A percentile compares a stretch with the other conserved stretches of the same genome.
These are phyloP conservation scores for Lathronympha strigana DNA, from an alignment of 2,888 invertebrate genomes.

Conservation along the genomic window DNA sequence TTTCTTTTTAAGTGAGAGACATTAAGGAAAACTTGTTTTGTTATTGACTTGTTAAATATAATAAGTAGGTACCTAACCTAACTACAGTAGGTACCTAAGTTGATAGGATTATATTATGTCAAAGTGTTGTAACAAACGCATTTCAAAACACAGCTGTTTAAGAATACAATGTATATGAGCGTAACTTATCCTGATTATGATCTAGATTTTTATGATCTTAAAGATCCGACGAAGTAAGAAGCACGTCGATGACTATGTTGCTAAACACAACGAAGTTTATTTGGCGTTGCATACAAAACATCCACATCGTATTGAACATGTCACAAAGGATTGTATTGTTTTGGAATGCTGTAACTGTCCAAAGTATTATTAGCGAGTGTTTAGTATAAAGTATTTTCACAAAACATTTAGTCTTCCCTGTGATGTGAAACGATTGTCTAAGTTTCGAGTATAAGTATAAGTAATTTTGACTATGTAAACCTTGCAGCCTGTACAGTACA, in stretches of 20 bases:
- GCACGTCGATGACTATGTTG: conserved; percentile 7
- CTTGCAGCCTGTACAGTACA: too few species aligned
- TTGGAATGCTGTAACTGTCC: conserved; percentile 3
- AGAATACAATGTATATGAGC: too few species aligned
- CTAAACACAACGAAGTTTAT: conserved; percentile 1
- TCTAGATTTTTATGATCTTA: too few species aligned
- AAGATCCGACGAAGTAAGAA: neutral
- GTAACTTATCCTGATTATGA: too few species aligned
- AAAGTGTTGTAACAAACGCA: neutral
- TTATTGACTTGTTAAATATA: too few species aligned
- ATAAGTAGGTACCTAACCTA: too few species aligned
- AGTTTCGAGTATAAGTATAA: too few species aligned
- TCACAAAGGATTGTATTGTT: conserved; percentile 18
- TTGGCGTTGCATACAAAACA: conserved; percentile 11
- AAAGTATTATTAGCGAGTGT: conserved; percentile 2
- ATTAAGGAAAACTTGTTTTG: too few species aligned
- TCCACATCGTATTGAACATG: conserved; percentile 2
- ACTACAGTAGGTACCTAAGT: too few species aligned
- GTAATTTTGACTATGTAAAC: too few species aligned
- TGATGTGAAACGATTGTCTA: too few species aligned
- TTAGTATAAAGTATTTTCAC: neutral
- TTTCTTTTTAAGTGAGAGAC: too few species aligned
- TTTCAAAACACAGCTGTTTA: neutral
- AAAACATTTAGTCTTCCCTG: neutral
- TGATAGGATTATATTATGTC: neutral